Evolutionary conservation across 2,113 vertebrate species (phyloP).

Genomic region (Drymodes brunneopygia): DNA sequence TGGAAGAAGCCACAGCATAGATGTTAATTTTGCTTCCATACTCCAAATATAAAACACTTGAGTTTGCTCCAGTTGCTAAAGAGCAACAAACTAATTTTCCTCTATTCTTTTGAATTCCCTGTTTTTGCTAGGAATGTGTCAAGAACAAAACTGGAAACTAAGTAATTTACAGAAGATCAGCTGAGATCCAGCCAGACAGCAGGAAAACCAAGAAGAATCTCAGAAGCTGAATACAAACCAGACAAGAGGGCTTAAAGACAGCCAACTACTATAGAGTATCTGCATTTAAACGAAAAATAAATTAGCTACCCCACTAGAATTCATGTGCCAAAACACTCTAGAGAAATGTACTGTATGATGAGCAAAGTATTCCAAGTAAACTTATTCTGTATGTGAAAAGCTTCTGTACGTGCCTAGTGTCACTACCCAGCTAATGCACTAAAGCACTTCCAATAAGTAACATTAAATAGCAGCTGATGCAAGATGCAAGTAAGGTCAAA

Average conservation of each 20-base stretch:
- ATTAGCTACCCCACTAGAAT: neutral
- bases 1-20: neutral
- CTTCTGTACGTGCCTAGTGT: neutral
- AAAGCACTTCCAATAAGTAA: neutral
- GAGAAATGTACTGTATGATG: neutral
- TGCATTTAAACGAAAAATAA: neutral
- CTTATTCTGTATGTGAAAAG: neutral
- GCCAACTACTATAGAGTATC: neutral
- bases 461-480: neutral
- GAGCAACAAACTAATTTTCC: neutral
- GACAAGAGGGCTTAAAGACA: neutral
- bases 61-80: neutral
- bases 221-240: neutral
- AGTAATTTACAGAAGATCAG: neutral
- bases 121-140: neutral
- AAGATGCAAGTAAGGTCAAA: neutral
- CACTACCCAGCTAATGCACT: neutral
- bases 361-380: neutral
- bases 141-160: neutral
- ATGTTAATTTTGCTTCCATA: neutral
- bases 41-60: neutral
- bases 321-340: neutral
- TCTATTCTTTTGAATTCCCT: neutral
- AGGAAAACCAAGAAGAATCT: neutral
- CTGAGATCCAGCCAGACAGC: neutral